Evolutionary conservation across 2,113 vertebrate genomes (phyloP).

Genomic region (Prionailurus viverrinus): DNA sequence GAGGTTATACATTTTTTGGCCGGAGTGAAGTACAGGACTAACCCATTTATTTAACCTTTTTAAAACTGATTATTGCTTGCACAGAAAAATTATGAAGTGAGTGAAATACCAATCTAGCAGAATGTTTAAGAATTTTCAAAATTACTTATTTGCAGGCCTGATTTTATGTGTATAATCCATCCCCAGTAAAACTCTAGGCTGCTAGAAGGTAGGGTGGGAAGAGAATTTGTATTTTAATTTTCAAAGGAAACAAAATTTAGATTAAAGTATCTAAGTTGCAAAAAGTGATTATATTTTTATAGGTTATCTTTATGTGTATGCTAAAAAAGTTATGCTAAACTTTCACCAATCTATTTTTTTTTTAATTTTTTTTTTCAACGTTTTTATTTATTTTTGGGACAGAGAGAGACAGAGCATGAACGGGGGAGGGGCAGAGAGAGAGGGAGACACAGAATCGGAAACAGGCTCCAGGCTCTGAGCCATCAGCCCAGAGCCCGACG

Average conservation of each 20-base stretch:
- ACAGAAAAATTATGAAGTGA: neutral
- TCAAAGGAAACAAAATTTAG: conserved; percentile 22
- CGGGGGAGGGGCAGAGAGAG: too few relatives aligned
- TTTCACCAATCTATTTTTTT: too few relatives aligned
- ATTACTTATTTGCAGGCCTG: conserved; percentile 19
- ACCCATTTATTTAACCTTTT: neutral
- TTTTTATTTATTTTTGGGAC: too few relatives aligned
- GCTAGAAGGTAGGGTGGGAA: neutral
- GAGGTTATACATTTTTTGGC: conserved; percentile 8
- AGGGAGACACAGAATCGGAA: too few relatives aligned
- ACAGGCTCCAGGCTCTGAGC: too few relatives aligned
- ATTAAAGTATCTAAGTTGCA: conserved; percentile 28
- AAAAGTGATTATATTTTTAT: neutral
- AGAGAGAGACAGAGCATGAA: too few relatives aligned
- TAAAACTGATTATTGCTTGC: neutral
- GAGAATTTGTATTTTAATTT: conserved; percentile 54
- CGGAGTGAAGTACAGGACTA: neutral
- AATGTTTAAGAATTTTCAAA: conserved; percentile 55
- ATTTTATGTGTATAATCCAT: conserved; percentile 39
- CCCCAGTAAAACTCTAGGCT: neutral
- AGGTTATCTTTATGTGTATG: conserved; percentile 16
- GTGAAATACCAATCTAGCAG: neutral
- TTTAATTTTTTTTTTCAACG: too few relatives aligned
- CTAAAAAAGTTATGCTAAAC: conserved; percentile 41
- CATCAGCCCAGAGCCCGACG: too few relatives aligned